Percentiles rank a stretch among this genome's conserved stretches.
Conservation (phyloP, 2,113 vertebrate genomes). For the Cebidichthys violaceus region DNA sequence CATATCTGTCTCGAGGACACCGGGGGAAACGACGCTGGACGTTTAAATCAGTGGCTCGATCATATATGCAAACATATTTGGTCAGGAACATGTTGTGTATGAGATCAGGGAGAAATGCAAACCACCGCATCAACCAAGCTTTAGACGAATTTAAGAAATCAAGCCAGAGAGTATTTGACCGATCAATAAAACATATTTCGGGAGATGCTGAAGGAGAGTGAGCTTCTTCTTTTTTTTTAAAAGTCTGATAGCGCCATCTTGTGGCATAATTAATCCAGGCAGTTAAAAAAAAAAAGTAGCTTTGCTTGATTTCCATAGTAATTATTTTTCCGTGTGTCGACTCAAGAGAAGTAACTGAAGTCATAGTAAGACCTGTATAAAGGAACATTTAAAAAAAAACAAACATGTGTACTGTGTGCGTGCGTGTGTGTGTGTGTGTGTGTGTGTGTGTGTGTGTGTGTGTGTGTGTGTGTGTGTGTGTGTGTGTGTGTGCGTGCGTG, state of each 20-base stretch:
- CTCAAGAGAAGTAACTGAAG: background rate
- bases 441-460: no score
- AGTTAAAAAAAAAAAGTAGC: background rate
- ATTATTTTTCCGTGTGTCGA: background rate
- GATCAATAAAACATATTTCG: background rate
- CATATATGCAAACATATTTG: background rate
- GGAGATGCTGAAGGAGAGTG: background rate
- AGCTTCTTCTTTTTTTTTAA: background rate
- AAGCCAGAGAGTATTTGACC: background rate
- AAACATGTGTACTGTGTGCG: no score
- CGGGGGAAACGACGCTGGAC: background rate
- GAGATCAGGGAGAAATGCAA: background rate
- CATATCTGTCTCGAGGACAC: constrained; percentile 23
- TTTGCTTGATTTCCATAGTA: background rate
- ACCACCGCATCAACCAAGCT: background rate
- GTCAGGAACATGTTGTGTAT: background rate
- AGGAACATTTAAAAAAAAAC: background rate
- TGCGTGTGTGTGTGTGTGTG: no score
- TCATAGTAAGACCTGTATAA: background rate
- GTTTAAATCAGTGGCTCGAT: background rate
- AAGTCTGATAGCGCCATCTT: constrained; percentile 63
- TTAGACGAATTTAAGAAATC: background rate
- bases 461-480: no score
- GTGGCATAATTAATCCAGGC: constrained; percentile 33
- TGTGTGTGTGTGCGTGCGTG: no score